These are phyloP conservation scores for Caiman crocodilus DNA, from an alignment of 2,797 vertebrate genomes.

Conservation along the genomic window DNA sequence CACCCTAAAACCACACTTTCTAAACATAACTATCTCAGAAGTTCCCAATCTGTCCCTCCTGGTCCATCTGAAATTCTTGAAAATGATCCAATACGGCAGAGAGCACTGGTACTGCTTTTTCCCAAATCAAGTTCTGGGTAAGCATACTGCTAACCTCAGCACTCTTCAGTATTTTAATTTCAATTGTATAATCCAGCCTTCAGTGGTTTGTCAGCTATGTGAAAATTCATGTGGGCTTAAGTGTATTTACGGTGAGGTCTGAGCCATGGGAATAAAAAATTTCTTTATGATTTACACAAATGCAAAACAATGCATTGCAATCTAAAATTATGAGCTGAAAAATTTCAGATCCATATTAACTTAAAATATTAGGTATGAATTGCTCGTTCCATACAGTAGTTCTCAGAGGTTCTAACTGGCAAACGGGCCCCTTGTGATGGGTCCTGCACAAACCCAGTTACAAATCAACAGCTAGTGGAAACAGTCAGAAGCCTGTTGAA, in stretches of 20 bases:
- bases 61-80: background rate
- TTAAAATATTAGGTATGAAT: background rate
- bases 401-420: background rate
- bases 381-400: background rate
- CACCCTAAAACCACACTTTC: no score
- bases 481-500: background rate
- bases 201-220: background rate
- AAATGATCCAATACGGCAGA: background rate
- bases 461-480: accelerated
- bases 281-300: background rate
- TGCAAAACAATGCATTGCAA: background rate
- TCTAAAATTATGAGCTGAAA: background rate
- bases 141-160: background rate
- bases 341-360: background rate
- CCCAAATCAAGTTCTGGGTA: background rate
- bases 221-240: background rate
- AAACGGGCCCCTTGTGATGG: background rate
- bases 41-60: background rate
- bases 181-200: background rate
- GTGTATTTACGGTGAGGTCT: background rate
- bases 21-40: background rate
- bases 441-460: background rate
- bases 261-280: background rate
- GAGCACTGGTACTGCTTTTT: background rate
- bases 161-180: background rate